Evolutionary conservation across 2,888 invertebrate genomes (phyloP).

Genomic region (Atethmia centrago): DNA sequence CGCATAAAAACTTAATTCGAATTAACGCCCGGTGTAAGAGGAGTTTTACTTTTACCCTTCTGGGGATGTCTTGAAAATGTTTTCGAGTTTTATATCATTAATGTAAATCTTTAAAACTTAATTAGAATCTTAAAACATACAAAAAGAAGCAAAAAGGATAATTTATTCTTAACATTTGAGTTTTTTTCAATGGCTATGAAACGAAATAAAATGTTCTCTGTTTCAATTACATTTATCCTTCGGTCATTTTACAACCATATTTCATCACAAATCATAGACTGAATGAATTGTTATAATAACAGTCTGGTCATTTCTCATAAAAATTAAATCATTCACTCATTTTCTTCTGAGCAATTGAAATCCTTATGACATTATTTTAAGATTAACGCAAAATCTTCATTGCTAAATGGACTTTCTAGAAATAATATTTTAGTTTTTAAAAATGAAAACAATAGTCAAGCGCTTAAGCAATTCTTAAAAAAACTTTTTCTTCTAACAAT

Average conservation of each 20-base stretch:
- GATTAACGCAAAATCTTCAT: conserved; percentile 12
- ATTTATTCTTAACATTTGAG: conserved; percentile 45
- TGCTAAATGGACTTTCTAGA: conserved; percentile 33
- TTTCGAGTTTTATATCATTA: conserved; percentile 52
- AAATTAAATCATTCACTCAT: conserved; percentile 35
- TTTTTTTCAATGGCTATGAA: conserved; percentile 17
- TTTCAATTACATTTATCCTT: conserved; percentile 36
- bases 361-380: conserved; percentile 30
- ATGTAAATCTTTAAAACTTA: conserved; percentile 60
- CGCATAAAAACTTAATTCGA: conserved; percentile 82
- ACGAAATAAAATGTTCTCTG: conserved; percentile 23
- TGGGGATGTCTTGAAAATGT: conserved; percentile 47
- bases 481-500: conserved; percentile 17
- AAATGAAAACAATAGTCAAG: conserved; percentile 21
- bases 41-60: conserved; percentile 61
- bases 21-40: conserved; percentile 76
- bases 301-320: conserved; percentile 33
- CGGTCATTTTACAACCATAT: conserved; percentile 35
- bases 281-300: conserved; percentile 17
- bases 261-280: conserved; percentile 44
- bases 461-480: conserved; percentile 3
- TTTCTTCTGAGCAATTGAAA: conserved; percentile 31
- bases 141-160: conserved; percentile 13
- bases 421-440: conserved; percentile 30
- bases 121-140: conserved; percentile 50